These are phyloP conservation scores for Paralvinella palmiformis DNA, from an alignment of 1,140 invertebrate genomes.

Conservation along the genomic window DNA sequence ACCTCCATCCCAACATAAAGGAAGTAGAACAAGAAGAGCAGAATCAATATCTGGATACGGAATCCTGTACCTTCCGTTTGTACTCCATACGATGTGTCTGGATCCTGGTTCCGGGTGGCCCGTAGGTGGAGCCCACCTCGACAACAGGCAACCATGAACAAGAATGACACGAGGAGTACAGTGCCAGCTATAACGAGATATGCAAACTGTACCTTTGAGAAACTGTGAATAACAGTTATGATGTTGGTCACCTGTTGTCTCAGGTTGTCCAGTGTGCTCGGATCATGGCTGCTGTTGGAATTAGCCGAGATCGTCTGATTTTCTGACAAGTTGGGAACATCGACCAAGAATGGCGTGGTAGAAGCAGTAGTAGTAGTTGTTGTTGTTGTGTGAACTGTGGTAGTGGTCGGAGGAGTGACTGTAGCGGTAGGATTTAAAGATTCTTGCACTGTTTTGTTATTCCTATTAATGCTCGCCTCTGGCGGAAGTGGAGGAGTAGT, in stretches of 20 bases:
- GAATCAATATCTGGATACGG: constrained; percentile 33
- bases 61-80: background rate
- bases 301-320: background rate
- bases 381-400: constrained; percentile 13
- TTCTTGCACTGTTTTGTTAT: too few species aligned
- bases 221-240: constrained; percentile 1
- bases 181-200: constrained; percentile 51
- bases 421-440: too few species aligned
- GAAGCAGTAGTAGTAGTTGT: constrained; percentile 10
- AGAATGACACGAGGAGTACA: constrained; percentile 44
- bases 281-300: background rate
- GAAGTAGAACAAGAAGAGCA: constrained; percentile 51
- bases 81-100: background rate
- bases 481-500: constrained; percentile 17
- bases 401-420: constrained; percentile 12
- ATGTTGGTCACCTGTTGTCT: background rate
- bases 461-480: too few species aligned
- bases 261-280: background rate
- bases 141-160: constrained; percentile 50
- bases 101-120: background rate
- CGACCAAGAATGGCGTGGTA: constrained; percentile 10
- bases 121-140: constrained; percentile 32
- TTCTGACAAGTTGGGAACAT: background rate
- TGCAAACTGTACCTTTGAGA: constrained; percentile 52
- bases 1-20: constrained; percentile 53